Evolutionary conservation across 1,140 invertebrate genomes (phyloP), one percentile per base, ranked within the genome.

Genomic region (Bombyx mandarina): DNA sequence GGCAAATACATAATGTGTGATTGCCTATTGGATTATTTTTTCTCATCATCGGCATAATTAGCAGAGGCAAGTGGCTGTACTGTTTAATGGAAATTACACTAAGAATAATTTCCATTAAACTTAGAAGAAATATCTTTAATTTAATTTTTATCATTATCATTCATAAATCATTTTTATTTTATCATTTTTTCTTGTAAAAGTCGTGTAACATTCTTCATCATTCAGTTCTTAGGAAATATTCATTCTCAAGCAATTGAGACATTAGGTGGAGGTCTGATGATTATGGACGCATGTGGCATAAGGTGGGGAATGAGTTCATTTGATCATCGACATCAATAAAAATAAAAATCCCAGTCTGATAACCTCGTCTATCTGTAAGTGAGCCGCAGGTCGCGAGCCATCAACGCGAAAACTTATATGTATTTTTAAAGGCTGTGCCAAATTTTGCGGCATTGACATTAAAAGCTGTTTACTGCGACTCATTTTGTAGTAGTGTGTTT

Each of bases 381-480:
- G 10, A 46, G 43, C 10, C 8, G 12, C 12, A 18, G 12, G 12
- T 18, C 12, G n/a, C 10, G 22, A 49, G 22, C 48, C 6, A 7
- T 18, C n/a, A 22, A 49, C n/a, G 7, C 22, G 12, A 49, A 18
- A n/a, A 7, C 9, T n/a, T 12, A 35, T 35, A 35, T 3, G 48
- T 12, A n/a, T 49, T 49, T 49, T 49, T 49, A 22, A 18, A 49
- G n/a, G 22, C 8, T 57, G 60, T 43, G 57, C 56, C 52, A 50
- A 35, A 57, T 62, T 43, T 22, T 48, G 35, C 26, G 52, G 56
- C 56, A 62, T 62, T 62, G 56, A 62, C 56, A 58, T 55, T 55
- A 47, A 55, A 54, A 42, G 3, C 45, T 9, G 45, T 10, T 8
- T 10, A 6, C 26, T 35, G 26, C 26, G 26, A 35, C 26, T 35